Evolutionary conservation across 2,113 vertebrate genomes (phyloP).

Genomic region (Hydrolagus affinis): DNA sequence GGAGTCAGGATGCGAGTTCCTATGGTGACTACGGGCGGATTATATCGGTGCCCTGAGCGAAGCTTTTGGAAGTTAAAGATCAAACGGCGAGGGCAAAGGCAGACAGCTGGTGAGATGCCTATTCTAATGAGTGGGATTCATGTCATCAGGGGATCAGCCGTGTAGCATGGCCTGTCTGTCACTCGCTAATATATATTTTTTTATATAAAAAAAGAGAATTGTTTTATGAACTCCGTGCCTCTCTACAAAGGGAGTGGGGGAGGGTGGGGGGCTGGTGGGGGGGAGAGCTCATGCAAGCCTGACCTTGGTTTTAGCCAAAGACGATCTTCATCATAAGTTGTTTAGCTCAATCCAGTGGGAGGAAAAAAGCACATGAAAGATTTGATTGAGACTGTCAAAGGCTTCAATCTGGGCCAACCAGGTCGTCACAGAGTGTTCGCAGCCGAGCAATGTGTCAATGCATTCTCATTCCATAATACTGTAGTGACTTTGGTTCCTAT

Average conservation of each 20-base stretch:
- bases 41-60: slow-evolving; percentile 13
- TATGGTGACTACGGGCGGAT: slow-evolving; percentile 10
- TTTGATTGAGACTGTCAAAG: neutral
- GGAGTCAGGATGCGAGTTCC: slow-evolving; percentile 7
- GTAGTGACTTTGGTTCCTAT: too few species aligned
- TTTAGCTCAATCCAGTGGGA: neutral
- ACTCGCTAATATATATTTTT: neutral
- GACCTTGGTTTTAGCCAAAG: neutral
- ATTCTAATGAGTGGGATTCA: slow-evolving; percentile 18
- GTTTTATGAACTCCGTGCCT: neutral
- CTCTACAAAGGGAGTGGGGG: too few species aligned
- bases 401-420: too few species aligned
- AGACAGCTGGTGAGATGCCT: slow-evolving; percentile 23
- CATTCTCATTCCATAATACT: too few species aligned
- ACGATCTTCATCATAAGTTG: slow-evolving; percentile 1
- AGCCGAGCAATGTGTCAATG: too few species aligned
- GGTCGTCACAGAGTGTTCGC: too few species aligned
- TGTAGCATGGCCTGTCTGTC: neutral
- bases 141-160: neutral
- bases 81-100: slow-evolving; percentile 14
- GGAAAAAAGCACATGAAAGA: neutral
- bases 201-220: too few species aligned
- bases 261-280: too few species aligned
- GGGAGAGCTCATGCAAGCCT: neutral
- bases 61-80: slow-evolving; percentile 27